Base-by-base conservation (phyloP, 2,888 invertebrate species). In the Microdon myrmicae region DNA sequence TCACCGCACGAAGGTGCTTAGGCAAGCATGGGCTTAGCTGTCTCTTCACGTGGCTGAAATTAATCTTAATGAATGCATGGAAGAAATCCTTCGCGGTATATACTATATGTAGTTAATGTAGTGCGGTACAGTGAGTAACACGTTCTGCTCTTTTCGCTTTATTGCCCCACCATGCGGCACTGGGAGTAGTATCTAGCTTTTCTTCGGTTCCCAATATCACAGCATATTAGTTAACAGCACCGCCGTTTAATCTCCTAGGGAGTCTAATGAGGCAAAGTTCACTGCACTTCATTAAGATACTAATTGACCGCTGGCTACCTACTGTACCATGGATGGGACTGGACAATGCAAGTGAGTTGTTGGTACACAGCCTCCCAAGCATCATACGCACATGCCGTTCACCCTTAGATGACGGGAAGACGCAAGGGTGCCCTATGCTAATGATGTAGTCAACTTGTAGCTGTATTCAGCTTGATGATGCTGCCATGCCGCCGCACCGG, bases 31-130 rank as follows among this genome's bases (percentile, higher is more conserved):
- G 19, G 28, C 31, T 45, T 34, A 35, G 29, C 6, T 34, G 45
- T 45, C 25, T 45, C 45, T 59, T 59, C 23, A 44, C 10, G 44
- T 56, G 34, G 49, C 44, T 56, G 61, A 61, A 61, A 61, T 61
- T 61, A 61, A 61, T 61, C 61, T 55, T 61, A 61, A 61, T 61
- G 61, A 61, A 61, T 56, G 55, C 51, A 31, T 48, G 54, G 39
- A 45, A 35, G 37, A 31, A 41, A 26, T 32, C 19, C 43, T 43
- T 45, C 16, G 19, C 25, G n/a, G 19, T 29, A 26, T 35, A 31
- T 31, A 44, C 55, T 55, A 61, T n/a, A n/a, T 48, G 48, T 35
- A 39, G 49, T 49, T 43, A n/a, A n/a, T n/a, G n/a, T n/a, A n/a
- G 43, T 37, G 23, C 34, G 28, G 34, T 31, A 60, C 60, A 48